Conservation (phyloP, 2,113 vertebrate species). For the Podiceps cristatus region DNA sequence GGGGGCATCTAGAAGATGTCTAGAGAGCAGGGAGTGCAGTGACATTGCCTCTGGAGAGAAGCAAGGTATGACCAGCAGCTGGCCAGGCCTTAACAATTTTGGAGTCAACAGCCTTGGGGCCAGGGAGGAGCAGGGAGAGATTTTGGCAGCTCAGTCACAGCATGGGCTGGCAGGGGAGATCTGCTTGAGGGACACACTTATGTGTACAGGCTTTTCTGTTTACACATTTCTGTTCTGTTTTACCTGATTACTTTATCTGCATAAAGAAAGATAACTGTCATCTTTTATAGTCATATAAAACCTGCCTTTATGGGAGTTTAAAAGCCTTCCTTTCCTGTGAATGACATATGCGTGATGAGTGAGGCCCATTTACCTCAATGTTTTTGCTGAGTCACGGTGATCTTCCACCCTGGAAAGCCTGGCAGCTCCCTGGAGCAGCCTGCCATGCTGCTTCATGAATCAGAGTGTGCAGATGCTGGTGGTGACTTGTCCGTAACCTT, state of each 20-base stretch:
- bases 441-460: accelerated
- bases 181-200: neutral
- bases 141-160: neutral
- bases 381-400: neutral
- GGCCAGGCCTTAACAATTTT: neutral
- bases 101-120: neutral
- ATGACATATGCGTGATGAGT: neutral
- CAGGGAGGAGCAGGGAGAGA: neutral
- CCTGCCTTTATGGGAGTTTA: neutral
- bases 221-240: neutral
- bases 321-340: neutral
- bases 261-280: neutral
- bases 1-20: neutral
- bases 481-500: neutral
- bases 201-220: neutral
- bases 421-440: accelerated
- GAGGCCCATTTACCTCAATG: accelerated
- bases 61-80: neutral
- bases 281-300: neutral
- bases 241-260: neutral
- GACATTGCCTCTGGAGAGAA: neutral
- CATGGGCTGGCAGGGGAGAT: neutral
- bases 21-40: neutral
- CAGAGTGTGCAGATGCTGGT: neutral
- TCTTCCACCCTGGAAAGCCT: neutral